Evolutionary conservation across 2,113 vertebrate genomes (phyloP).

Genomic region (Peromyscus californicus): DNA sequence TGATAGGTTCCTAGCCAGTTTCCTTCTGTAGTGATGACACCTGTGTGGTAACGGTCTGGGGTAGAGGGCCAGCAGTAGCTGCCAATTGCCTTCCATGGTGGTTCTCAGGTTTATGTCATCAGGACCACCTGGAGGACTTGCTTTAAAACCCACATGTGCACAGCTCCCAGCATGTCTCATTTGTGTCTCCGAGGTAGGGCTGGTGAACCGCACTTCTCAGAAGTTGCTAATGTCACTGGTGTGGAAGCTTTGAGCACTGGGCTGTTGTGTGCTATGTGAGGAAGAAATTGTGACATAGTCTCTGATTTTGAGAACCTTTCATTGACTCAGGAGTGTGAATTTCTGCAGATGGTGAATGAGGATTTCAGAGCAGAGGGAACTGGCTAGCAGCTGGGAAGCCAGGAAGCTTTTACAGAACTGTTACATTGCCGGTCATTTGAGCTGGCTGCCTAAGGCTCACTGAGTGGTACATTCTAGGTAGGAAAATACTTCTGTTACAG

Average conservation of each 20-base stretch:
- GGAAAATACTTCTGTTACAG: conserved; percentile 32
- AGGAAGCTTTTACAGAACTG: conserved; percentile 4
- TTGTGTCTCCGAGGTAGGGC: neutral
- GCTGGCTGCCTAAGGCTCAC: neutral
- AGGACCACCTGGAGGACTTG: conserved; percentile 48
- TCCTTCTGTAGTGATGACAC: conserved; percentile 44
- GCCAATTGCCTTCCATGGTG: neutral
- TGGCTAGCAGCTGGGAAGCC: neutral
- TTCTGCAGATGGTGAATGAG: neutral
- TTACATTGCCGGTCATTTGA: neutral
- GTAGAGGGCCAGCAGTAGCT: conserved; percentile 39
- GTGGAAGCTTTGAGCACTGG: neutral
- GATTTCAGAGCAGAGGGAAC: neutral
- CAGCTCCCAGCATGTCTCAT: neutral
- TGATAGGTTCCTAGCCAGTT: conserved; percentile 17
- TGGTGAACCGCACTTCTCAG: conserved; percentile 40
- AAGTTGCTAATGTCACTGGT: conserved; percentile 11
- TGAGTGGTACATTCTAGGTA: neutral
- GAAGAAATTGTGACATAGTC: conserved; percentile 30
- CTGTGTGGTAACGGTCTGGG: conserved; percentile 49
- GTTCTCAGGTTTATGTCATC: neutral
- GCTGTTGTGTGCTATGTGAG: conserved; percentile 26
- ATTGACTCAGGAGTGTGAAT: neutral
- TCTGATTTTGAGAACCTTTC: neutral
- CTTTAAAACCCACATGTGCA: neutral